Evolutionary conservation across 2,888 invertebrate genomes (phyloP).

Genomic region (Hemaris fuciformis): DNA sequence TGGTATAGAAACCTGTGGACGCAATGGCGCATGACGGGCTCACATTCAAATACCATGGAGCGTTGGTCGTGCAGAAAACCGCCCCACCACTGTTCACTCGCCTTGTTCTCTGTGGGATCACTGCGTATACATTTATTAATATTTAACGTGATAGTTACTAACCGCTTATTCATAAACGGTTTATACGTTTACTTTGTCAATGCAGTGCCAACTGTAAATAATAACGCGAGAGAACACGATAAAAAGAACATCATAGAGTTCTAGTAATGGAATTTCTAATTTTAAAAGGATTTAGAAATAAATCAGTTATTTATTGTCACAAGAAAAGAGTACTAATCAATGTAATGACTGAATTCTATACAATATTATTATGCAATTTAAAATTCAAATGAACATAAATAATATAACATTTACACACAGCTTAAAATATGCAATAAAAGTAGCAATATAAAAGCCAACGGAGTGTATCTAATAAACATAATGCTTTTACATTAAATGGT

Average conservation of each 20-base stretch:
- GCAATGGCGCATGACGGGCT: conserved; percentile 63
- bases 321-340: no score
- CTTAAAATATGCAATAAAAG: neutral
- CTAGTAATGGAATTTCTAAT: no score
- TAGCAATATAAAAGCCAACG: neutral
- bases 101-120: neutral
- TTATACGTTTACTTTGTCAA: no score
- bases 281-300: no score
- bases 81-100: neutral
- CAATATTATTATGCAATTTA: no score
- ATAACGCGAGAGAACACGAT: no score
- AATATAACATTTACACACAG: neutral
- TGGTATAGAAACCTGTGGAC: conserved; percentile 64
- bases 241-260: no score
- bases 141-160: neutral
- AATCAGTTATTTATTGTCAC: no score
- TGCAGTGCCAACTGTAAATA: no score
- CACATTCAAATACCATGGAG: conserved; percentile 46
- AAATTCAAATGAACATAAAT: no score
- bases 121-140: neutral
- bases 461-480: neutral
- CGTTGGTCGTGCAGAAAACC: conserved; percentile 29
- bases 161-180: neutral
- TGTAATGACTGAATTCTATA: no score
- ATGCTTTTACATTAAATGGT: conserved; percentile 21